These are phyloP conservation scores for Caiman crocodilus DNA, from an alignment of 2,797 vertebrate genomes.

Conservation along the genomic window DNA sequence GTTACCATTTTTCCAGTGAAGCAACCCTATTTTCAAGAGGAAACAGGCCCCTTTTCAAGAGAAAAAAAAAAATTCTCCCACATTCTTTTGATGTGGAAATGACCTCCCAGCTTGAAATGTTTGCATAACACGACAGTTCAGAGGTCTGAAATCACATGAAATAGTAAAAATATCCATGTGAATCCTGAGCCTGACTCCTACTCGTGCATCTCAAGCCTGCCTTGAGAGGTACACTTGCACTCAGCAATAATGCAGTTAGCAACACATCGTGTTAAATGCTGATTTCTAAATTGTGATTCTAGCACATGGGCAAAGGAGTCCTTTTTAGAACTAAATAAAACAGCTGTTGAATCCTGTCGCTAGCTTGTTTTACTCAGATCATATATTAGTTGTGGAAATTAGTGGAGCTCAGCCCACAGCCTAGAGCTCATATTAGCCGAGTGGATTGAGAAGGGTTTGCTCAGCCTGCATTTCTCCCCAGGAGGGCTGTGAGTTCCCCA, in stretches of 20 bases:
- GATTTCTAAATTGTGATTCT: background rate
- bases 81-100: background rate
- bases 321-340: background rate
- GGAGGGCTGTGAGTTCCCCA: no score
- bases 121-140: background rate
- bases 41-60: background rate
- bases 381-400: background rate
- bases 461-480: no score
- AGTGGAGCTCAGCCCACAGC: background rate
- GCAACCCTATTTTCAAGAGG: background rate
- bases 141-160: background rate
- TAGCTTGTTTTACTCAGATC: background rate
- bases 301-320: accelerated
- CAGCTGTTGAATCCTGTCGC: no score
- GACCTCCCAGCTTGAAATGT: accelerated
- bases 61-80: background rate
- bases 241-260: background rate
- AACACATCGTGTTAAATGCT: accelerated
- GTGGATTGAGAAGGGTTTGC: no score
- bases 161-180: background rate
- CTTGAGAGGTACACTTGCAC: background rate
- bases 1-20: accelerated
- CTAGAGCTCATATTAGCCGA: no score
- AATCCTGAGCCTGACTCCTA: background rate
- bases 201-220: accelerated